Percentiles rank a stretch among this genome's conserved stretches.
Conservation (phyloP, 2,888 invertebrate species). For the Pardosa pseudoannulata region DNA sequence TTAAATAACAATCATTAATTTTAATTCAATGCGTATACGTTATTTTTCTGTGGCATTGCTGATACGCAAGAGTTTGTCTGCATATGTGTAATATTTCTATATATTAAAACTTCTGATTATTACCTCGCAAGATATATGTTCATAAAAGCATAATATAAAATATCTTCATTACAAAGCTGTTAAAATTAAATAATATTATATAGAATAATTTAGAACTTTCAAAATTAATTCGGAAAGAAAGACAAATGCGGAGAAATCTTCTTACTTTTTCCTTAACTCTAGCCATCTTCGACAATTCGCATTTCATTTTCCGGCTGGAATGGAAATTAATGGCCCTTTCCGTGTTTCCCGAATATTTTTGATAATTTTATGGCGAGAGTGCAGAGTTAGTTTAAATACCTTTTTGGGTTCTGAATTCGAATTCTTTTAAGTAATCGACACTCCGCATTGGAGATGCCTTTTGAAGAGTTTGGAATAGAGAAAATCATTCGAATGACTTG, state of each 20-base stretch:
- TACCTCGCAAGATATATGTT: no score
- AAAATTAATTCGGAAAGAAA: background rate
- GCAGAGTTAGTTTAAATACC: background rate
- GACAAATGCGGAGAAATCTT: background rate
- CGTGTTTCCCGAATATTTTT: background rate
- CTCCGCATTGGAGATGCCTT: background rate
- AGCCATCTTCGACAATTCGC: background rate
- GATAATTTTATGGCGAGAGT: background rate
- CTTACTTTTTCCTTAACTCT: background rate
- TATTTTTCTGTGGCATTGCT: no score
- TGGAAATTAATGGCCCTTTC: constrained; percentile 7
- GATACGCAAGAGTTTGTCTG: no score
- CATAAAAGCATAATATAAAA: no score
- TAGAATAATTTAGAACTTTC: no score
- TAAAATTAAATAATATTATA: no score
- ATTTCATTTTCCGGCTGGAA: background rate
- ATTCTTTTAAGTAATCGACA: background rate
- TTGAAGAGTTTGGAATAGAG: background rate
- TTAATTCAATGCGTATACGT: no score
- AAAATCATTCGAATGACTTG: background rate
- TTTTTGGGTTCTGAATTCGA: background rate
- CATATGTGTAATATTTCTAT: no score
- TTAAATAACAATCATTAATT: no score
- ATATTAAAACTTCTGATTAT: no score
- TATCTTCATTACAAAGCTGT: no score